phyloP scores from a whole-genome alignment of 2,888 invertebrate genomes.

The Chalcis sispes region DNA sequence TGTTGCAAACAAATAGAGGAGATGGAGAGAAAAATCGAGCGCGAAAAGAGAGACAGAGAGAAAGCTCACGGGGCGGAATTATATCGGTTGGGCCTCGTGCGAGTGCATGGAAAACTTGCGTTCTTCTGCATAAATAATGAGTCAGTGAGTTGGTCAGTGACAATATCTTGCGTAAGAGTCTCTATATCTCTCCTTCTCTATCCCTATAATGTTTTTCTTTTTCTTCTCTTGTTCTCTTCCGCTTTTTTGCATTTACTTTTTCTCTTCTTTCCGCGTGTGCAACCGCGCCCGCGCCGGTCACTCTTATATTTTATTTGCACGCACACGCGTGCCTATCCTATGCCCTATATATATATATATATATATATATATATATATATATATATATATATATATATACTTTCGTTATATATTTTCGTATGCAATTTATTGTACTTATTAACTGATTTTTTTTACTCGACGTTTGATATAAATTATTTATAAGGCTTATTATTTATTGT shows the following conservation, averaged over 20 bases:
- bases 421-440: too few relatives aligned
- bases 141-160: conserved; percentile 33
- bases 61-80: conserved; percentile 7
- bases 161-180: conserved; percentile 30
- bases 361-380: too few relatives aligned
- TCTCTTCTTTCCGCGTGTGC: neutral
- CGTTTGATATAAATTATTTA: too few relatives aligned
- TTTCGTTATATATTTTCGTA: too few relatives aligned
- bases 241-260: conserved; percentile 1
- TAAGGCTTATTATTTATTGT: too few relatives aligned
- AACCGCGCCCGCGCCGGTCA: too few relatives aligned
- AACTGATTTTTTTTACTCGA: too few relatives aligned
- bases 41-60: conserved; percentile 23
- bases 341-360: too few relatives aligned
- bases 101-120: conserved; percentile 21
- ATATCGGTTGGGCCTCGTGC: neutral
- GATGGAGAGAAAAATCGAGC: neutral
- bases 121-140: conserved; percentile 34
- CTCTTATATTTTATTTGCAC: too few relatives aligned
- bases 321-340: too few relatives aligned
- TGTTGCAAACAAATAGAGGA: neutral
- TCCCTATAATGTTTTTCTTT: neutral
- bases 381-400: too few relatives aligned
- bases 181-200: neutral
- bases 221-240: neutral